Evolutionary conservation across 2,797 vertebrate genomes (phyloP), one percentile per base, ranked within the genome.

Genomic region (Sphaeramia orbicularis): DNA sequence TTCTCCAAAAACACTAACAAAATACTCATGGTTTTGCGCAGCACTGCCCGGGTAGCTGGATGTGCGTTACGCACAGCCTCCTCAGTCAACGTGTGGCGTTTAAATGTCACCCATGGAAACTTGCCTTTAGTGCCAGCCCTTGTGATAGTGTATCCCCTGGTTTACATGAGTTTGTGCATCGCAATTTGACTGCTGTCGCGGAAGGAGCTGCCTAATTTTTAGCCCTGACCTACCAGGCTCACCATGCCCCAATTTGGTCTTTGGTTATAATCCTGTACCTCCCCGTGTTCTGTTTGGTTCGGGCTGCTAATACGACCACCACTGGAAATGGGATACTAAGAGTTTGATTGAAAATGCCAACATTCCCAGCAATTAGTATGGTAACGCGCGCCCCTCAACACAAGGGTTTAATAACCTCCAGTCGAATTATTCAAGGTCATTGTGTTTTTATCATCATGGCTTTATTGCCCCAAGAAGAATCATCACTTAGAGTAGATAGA

Each of bases 131-230:
- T 53, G 73, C 49, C 78, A 76, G 71, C 62, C 59, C 76, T 45
- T 77, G 72, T 81, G 81, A 81, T 57, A 65, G 59, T 27, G 78
- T 73, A 64, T 78, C 84, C 65, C 42, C 73, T 48, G 78, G 64
- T 83, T 73, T 63, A 62, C 59, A 62, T 70, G 74, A 54, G 82
- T 84, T 78, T 59, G 68, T 45, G 81, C 63, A 65, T 44, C 35
- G 66, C 80, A 49, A 47, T 71, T 77, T 83, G 78, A 40, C 85
- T 60, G 73, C 69, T 59, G 66, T 64, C 16, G 69, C 32, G 58
- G 65, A 81, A 73, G 80, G 72, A 86, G 62, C 82, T 43, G 71
- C 55, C 21, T 94, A 95, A 91, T 87, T 93, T 93, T 89, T 94
- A 95, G 93, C 72, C 1, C 47, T 82, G 89, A 92, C 90, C 88